Base-by-base conservation (phyloP, 2,888 invertebrate genomes). In the Ophioninae sp. region DNA sequence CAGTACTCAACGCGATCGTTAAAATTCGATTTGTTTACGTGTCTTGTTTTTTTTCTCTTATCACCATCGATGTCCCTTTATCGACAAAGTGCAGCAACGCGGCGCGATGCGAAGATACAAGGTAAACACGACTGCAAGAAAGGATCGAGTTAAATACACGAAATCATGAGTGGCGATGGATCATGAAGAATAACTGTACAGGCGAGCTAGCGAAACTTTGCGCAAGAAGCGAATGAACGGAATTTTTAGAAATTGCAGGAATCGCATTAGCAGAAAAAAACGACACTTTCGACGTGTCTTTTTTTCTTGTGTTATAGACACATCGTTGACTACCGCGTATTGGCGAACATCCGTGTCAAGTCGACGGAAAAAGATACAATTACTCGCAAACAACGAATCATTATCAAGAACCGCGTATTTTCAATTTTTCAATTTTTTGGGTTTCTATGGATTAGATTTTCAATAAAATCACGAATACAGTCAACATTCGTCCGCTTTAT, bases 51-150 rank as follows among this genome's bases (percentile, higher is more conserved):
- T 69, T 23, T 44, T 69, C 17, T 30, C 5, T 56, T 17, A 7
- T 23, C 23, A 13, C 50, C 41, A 67, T 44, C 67, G 41, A 67
- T n/a, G 39, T 7, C 8, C 39, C 20, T 17, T 65, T 65, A 65
- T 65, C 65, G 3, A 30, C 2, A 13, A 8, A 21, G 10, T 10
- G 41, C 7, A 65, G 20, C 41, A 41, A 21, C 20, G 21, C 21
- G 8, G 41, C 41, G 67, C 37, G 67, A 67, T 67, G 41, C 50
- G 10, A 30, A 41, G 41, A 41, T 41, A 20, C 41, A 67, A 41
- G 10, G 67, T 65, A 65, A 65, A 65, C 20, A 65, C 8, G 7
- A 20, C 65, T 20, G 20, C 39, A 65, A 65, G 39, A 65, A 37
- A 6, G n/a, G 41, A 41, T 8, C 0, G 65, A 10, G 6, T 44